Percentiles rank a stretch among this genome's conserved stretches.
These are phyloP conservation scores for Hydraecia micacea DNA, from an alignment of 2,888 invertebrate species.

Conservation along the genomic window DNA sequence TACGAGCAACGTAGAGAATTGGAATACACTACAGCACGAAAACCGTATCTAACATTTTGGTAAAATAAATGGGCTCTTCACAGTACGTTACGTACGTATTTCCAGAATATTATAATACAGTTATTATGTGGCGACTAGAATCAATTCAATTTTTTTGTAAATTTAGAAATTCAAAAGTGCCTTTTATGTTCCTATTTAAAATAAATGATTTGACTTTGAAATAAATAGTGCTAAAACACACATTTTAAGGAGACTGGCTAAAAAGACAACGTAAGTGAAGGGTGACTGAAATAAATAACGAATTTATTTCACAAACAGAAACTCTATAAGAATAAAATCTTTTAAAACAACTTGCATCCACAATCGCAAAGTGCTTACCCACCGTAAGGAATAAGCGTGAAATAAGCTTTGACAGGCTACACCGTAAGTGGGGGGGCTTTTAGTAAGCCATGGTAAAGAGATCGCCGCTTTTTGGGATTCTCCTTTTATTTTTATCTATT, in stretches of 20 bases:
- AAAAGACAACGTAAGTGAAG: neutral
- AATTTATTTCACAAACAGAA: neutral
- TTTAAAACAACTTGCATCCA: constrained; percentile 37
- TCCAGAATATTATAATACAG: neutral
- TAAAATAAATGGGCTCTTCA: neutral
- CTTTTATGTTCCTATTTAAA: too few relatives aligned
- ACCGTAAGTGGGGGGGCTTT: constrained; percentile 13
- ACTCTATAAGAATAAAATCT: constrained; percentile 7
- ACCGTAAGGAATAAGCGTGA: constrained; percentile 39
- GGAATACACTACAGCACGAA: neutral
- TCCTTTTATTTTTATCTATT: constrained; percentile 26
- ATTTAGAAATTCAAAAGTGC: too few relatives aligned
- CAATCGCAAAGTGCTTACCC: constrained; percentile 36
- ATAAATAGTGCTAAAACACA: neutral
- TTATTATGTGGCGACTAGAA: neutral
- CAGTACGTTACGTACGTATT: neutral
- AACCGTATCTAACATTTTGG: neutral
- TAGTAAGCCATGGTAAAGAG: constrained; percentile 47
- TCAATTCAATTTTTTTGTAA: too few relatives aligned
- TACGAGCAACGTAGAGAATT: neutral
- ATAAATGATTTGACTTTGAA: neutral
- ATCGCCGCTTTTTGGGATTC: constrained; percentile 27
- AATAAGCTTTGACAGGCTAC: constrained; percentile 52
- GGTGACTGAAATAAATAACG: neutral
- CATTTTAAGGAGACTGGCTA: neutral